Evolutionary conservation across 2,797 vertebrate species (phyloP).

Genomic region (Paratrypauchen microcephalus): DNA sequence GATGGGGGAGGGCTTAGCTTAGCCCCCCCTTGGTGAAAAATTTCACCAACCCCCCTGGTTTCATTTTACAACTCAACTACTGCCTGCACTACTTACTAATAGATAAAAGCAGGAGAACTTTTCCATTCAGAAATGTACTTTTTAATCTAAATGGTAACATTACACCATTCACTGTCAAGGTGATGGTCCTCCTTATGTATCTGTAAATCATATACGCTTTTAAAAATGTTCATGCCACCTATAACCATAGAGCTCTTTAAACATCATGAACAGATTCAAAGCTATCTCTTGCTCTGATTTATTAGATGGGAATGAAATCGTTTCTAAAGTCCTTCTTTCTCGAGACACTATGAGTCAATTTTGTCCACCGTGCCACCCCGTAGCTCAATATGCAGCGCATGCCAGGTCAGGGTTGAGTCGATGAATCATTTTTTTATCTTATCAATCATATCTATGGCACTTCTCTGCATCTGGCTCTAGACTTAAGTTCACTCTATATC

Average conservation of each 20-base stretch:
- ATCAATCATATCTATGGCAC: slow-evolving; percentile 66
- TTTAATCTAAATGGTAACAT: not conserved
- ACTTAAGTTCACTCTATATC: slow-evolving; percentile 53
- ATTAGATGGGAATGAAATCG: slow-evolving; percentile 34
- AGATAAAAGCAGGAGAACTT: not conserved
- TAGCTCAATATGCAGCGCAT: slow-evolving; percentile 52
- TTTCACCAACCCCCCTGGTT: too few species aligned
- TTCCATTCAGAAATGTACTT: not conserved
- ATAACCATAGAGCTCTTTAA: slow-evolving; percentile 24
- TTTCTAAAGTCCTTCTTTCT: slow-evolving; percentile 48
- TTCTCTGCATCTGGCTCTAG: slow-evolving; percentile 60
- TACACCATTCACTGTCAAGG: not conserved
- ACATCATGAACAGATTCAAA: slow-evolving; percentile 29
- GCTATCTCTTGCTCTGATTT: slow-evolving; percentile 27
- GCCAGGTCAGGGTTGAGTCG: slow-evolving; percentile 56
- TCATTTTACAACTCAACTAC: too few species aligned
- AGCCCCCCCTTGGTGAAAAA: too few species aligned
- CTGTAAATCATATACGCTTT: slow-evolving; percentile 5
- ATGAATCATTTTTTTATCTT: slow-evolving; percentile 71
- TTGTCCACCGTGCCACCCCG: slow-evolving; percentile 29
- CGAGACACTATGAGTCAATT: slow-evolving; percentile 47
- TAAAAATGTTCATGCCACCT: slow-evolving; percentile 24
- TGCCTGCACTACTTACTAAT: too few species aligned
- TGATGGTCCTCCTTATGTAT: not conserved
- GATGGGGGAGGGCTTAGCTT: too few species aligned